Base-by-base conservation (phyloP, 1,140 invertebrate genomes). In the Vanessa atalanta region DNA sequence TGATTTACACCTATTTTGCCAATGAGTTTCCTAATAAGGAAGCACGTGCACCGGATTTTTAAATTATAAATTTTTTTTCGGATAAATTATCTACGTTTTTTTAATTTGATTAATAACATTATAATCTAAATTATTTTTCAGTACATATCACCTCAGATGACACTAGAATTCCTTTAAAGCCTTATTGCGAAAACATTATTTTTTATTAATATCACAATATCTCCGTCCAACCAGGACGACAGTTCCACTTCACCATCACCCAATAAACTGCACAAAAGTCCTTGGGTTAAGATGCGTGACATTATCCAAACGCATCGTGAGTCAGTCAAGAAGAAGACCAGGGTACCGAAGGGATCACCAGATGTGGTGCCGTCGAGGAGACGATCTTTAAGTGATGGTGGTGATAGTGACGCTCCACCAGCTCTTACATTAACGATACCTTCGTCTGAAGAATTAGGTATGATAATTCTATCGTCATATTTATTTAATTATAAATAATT, bases 281-380 rank as follows among this genome's bases (percentile, higher is more conserved):
- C 95, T 0, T 96, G 95, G 95, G 94, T 94, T 1, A 95, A 95
- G 84, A 95, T 96, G 85, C 95, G 95, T 78, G 95, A 95, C 77
- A 96, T 96, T 37, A 95, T 96, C 72, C 95, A 96, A 81, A 95
- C 95, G 0, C 90, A 95, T 53, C 93, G 94, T 68, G 95, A 95
- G 65, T 96, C 95, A 26, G 92, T 95, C 12, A 95, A 95, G 86
- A 95, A 94, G 82, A 94, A 94, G 80, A 76, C 85, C 57, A 87
- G 86, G 63, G 80, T 82, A 2, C 74, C 82, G 37, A 89, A 90
- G 75, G 81, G 83, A 23, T 88, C 90, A 6, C 88, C 89, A n/a
- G 90, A 92, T 55, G 86, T 89, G 48, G 79, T 93, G 69, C 87
- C 89, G 26, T 85, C 88, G 23, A 90, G 94, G 60, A 91, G 94